phyloP scores from a whole-genome alignment of 2,888 invertebrate genomes.

The Drosophila subsilvestris region DNA sequence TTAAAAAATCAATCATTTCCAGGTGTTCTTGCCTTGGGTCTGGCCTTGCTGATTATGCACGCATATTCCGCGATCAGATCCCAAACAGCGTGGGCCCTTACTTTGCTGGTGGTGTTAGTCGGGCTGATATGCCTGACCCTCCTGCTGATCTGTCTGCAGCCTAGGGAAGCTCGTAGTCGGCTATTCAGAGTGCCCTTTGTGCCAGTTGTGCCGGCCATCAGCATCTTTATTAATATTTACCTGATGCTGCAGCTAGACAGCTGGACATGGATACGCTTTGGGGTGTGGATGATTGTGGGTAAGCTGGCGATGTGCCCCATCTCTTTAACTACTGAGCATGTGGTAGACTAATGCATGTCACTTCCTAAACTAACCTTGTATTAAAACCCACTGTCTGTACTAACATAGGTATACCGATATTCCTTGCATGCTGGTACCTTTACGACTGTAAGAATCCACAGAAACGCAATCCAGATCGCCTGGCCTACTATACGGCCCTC shows the following conservation, averaged over 20 bases:
- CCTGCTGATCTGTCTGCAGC: constrained; percentile 81
- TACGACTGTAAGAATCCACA: constrained; percentile 71
- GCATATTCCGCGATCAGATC: constrained; percentile 69
- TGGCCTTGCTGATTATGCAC: constrained; percentile 79
- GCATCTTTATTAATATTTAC: constrained; percentile 93
- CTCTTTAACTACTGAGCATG: constrained; percentile 31
- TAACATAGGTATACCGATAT: constrained; percentile 79
- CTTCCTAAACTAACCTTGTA: constrained; percentile 26
- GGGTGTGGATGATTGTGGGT: constrained; percentile 93
- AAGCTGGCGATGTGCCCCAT: constrained; percentile 71
- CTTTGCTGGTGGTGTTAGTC: constrained; percentile 62
- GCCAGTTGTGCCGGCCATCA: constrained; percentile 91
- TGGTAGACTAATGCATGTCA: constrained; percentile 65
- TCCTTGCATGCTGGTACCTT: constrained; percentile 80
- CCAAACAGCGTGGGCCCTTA: constrained; percentile 76
- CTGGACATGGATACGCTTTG: constrained; percentile 93
- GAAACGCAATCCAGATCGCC: constrained; percentile 70
- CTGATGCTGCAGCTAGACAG: constrained; percentile 92
- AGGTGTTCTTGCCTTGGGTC: constrained; percentile 78
- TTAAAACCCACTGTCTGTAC: constrained; percentile 14
- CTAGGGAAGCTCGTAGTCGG: constrained; percentile 71
- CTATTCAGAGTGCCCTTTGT: constrained; percentile 91
- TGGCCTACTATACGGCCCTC: constrained; percentile 63
- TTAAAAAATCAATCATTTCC: not conserved
- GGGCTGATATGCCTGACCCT: constrained; percentile 65